phyloP scores from a whole-genome alignment of 2,797 vertebrate genomes.

The Avahi laniger region DNA sequence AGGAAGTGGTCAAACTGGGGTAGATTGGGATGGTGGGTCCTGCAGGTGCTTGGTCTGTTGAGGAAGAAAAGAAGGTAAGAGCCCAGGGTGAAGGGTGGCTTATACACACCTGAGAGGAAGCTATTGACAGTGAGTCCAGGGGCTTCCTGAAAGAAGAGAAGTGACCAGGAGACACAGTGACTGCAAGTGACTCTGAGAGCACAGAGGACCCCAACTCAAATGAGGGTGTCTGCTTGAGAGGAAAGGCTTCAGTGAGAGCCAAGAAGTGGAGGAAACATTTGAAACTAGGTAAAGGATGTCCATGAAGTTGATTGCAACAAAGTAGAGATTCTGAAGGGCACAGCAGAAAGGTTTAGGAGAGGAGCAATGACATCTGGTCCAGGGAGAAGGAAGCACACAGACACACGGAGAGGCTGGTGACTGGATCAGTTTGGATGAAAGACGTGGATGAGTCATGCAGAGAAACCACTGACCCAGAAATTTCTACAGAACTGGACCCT shows the following conservation, averaged over 20 bases:
- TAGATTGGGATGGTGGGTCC: neutral
- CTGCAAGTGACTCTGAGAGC: neutral
- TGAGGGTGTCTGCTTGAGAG: neutral
- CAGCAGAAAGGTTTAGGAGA: neutral
- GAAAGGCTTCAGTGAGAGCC: neutral
- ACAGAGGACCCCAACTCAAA: neutral
- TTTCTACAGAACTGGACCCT: conserved; percentile 16
- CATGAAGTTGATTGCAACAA: neutral
- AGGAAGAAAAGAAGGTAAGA: neutral
- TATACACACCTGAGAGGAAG: neutral
- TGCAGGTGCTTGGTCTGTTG: neutral
- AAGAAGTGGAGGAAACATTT: neutral
- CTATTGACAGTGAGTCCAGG: neutral
- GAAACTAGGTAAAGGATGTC: neutral
- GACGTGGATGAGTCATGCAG: neutral
- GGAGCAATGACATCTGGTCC: neutral
- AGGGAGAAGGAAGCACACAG: neutral
- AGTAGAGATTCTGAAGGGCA: neutral
- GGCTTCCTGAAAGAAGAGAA: neutral
- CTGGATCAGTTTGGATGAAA: neutral
- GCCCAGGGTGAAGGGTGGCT: neutral
- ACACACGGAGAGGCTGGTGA: neutral
- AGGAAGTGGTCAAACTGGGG: neutral
- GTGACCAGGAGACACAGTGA: neutral
- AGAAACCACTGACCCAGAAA: conserved; percentile 44